Evolutionary conservation across 1,140 invertebrate species (phyloP), one percentile per base, ranked within the genome.

Genomic region (Zaprionus vittiger): DNA sequence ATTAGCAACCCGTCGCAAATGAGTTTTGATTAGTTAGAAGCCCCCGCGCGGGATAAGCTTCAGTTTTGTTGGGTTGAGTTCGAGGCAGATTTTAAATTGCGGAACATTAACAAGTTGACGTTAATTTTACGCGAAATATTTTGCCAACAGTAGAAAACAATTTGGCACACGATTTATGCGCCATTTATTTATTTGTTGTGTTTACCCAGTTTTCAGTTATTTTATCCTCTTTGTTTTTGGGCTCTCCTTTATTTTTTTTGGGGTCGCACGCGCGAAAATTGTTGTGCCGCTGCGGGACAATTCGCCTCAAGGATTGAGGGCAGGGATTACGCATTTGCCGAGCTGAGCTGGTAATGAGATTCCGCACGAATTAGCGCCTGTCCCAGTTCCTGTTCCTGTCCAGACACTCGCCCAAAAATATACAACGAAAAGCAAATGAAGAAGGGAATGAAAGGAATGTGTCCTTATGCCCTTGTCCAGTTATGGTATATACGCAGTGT

Each of bases 51-150:
- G 12, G 22, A 64, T 71, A 28, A 57, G 54, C 61, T 15, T 41
- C n/a, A 31, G 60, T 24, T 31, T 34, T 49, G 5, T 37, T 55
- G 55, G 22, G n/a, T 63, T 12, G 31, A 14, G 44, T 62, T 57
- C 37, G 47, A 28, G 22, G 34, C 20, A n/a, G 56, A 31, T 38
- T 11, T 11, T 14, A 47, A 59, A 37, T 68, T 69, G 55, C 17
- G 22, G 34, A 37, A 56, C 47, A 57, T 75, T 75, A 75, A 47
- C 69, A 38, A 28, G n/a, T 76, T 24, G 22, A 22, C 56, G 69
- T 72, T 76, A 76, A 76, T 76, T 65, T 76, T 28, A 65, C 28
- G 61, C 54, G 60, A 75, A 75, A 41, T 65, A 71, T 71, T 63
- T 44, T 56, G 60, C 52, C 49, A 28, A 22, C 56, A 47, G n/a